A percentile compares a stretch with the other conserved stretches of the same genome.
Evolutionary conservation across 2,888 invertebrate genomes (phyloP).

Genomic region (Campaea margaritaria): DNA sequence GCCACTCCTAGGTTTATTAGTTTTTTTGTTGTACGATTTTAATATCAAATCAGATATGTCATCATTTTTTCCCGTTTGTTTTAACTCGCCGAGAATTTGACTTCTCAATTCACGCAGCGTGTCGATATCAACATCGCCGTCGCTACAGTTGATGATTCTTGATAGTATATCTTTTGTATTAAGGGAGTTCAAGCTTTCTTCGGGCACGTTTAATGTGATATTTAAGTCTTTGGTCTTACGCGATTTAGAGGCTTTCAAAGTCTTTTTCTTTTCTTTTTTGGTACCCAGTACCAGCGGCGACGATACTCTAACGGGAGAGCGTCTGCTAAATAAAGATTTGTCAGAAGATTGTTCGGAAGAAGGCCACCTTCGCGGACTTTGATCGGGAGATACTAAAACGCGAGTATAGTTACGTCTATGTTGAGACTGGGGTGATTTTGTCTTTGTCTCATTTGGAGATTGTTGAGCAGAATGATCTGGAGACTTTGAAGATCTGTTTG

Average conservation of each 20-base stretch:
- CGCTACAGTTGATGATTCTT: slow-evolving; percentile 75
- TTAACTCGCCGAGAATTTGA: slow-evolving; percentile 79
- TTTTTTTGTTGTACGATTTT: slow-evolving; percentile 68
- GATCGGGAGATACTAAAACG: slow-evolving; percentile 74
- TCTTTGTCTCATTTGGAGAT: slow-evolving; percentile 26
- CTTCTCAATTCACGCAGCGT: slow-evolving; percentile 77
- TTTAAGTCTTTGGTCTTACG: slow-evolving; percentile 66
- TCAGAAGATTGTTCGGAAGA: slow-evolving; percentile 41
- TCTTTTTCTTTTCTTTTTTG: slow-evolving; percentile 71
- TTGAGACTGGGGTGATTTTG: slow-evolving; percentile 28
- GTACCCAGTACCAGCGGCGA: slow-evolving; percentile 53
- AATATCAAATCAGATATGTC: slow-evolving; percentile 78
- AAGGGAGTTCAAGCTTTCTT: slow-evolving; percentile 71
- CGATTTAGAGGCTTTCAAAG: slow-evolving; percentile 49
- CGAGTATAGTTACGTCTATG: slow-evolving; percentile 65
- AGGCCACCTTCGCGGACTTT: slow-evolving; percentile 51
- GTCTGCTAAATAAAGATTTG: slow-evolving; percentile 63
- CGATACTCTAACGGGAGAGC: slow-evolving; percentile 59
- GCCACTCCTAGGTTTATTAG: slow-evolving; percentile 44
- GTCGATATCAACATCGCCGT: slow-evolving; percentile 77
- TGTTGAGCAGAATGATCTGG: slow-evolving; percentile 37
- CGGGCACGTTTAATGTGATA: slow-evolving; percentile 76
- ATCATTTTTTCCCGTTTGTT: slow-evolving; percentile 73
- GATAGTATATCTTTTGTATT: slow-evolving; percentile 76
- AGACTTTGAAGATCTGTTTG: slow-evolving; percentile 54